phyloP scores from a whole-genome alignment of 2,797 vertebrate genomes.

The Tokudaia muenninki region DNA sequence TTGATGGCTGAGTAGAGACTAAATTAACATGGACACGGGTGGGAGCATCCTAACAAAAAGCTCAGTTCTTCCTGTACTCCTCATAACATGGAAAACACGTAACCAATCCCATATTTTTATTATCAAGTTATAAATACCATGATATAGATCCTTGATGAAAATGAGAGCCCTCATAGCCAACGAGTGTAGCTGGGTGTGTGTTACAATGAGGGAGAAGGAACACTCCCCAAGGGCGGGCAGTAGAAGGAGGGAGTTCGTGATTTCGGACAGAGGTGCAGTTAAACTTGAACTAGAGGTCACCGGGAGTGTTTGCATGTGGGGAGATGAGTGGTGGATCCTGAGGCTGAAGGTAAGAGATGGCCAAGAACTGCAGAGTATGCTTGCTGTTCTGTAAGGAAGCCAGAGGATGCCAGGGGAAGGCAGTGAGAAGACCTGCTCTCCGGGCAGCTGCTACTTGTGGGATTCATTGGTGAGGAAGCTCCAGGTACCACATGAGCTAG shows the following conservation, averaged over 20 bases:
- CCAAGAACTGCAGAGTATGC: no score
- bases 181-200: background rate
- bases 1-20: constrained; percentile 28
- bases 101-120: background rate
- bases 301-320: background rate
- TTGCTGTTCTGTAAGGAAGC: background rate
- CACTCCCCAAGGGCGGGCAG: background rate
- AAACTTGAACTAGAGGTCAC: background rate
- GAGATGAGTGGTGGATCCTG: background rate
- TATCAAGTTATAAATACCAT: background rate
- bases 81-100: background rate
- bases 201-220: background rate
- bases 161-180: background rate
- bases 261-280: background rate
- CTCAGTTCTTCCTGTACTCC: background rate
- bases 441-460: background rate
- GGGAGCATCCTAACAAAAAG: background rate
- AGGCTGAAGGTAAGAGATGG: background rate
- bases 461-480: background rate
- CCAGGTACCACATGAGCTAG: no score
- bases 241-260: background rate
- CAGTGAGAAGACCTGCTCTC: background rate
- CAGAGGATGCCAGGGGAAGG: background rate
- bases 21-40: fast-evolving
- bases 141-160: background rate